Evolutionary conservation across 2,113 vertebrate species (phyloP).

Genomic region (Pseudois nayaur): DNA sequence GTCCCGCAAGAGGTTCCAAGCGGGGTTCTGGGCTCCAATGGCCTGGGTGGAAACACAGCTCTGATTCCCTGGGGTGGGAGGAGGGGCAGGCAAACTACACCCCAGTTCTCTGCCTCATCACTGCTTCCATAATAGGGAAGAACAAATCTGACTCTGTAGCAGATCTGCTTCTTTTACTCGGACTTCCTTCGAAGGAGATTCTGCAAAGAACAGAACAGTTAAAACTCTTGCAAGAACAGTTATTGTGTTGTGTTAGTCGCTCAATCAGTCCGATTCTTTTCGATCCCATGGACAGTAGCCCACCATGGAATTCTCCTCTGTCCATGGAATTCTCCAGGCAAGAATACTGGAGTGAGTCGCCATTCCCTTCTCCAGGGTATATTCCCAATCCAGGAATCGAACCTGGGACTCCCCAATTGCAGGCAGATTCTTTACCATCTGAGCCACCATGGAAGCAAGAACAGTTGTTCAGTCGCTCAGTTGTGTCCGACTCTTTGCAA

Average conservation of each 20-base stretch:
- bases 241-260: background rate
- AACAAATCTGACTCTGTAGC: background rate
- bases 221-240: background rate
- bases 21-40: rapidly evolving
- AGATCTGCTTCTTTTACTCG: background rate
- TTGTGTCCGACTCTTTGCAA: background rate
- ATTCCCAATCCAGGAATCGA: background rate
- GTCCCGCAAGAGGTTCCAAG: rapidly evolving
- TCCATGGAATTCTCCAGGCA: background rate
- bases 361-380: background rate
- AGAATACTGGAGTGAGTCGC: background rate
- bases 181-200: background rate
- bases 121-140: background rate
- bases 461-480: background rate
- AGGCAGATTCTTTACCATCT: background rate
- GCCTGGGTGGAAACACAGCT: background rate
- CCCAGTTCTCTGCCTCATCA: background rate
- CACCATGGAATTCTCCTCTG: background rate
- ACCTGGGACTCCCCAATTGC: background rate
- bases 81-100: rapidly evolving
- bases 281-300: background rate
- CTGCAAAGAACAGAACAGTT: background rate
- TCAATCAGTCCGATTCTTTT: background rate
- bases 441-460: background rate
- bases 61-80: rapidly evolving